Conservation (phyloP, 1,140 invertebrate species). For the Venustaconcha ellipsiformis region DNA sequence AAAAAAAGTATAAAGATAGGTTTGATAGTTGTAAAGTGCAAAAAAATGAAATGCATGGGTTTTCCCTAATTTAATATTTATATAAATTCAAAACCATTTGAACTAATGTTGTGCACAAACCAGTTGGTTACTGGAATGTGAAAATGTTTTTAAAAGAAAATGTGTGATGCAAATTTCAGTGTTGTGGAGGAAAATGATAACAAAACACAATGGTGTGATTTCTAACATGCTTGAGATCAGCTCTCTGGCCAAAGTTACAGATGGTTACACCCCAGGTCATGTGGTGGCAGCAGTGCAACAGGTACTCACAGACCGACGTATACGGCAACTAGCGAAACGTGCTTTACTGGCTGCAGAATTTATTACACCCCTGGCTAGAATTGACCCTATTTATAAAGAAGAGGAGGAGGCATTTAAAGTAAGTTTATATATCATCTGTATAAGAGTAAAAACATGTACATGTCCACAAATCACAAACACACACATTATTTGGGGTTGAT, state of each 20-base stretch:
- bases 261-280: slow-evolving; percentile 88
- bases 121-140: too few species aligned
- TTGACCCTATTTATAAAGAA: slow-evolving; percentile 77
- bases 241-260: slow-evolving; percentile 82
- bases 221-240: slow-evolving; percentile 79
- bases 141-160: too few species aligned
- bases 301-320: slow-evolving; percentile 88
- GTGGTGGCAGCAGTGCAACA: slow-evolving; percentile 71
- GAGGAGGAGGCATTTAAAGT: slow-evolving; percentile 70
- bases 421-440: background rate
- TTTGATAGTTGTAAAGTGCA: too few species aligned
- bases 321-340: slow-evolving; percentile 83
- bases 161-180: slow-evolving; percentile 45
- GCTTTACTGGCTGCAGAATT: slow-evolving; percentile 86
- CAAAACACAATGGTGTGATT: slow-evolving; percentile 75
- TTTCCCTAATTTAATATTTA: too few species aligned
- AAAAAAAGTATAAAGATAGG: too few species aligned
- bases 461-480: too few species aligned
- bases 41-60: too few species aligned
- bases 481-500: background rate
- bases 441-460: background rate
- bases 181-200: slow-evolving; percentile 65
- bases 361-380: slow-evolving; percentile 81
- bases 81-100: too few species aligned
- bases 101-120: too few species aligned